phyloP scores from a whole-genome alignment of 2,113 vertebrate species.

The Amazona vittata region DNA sequence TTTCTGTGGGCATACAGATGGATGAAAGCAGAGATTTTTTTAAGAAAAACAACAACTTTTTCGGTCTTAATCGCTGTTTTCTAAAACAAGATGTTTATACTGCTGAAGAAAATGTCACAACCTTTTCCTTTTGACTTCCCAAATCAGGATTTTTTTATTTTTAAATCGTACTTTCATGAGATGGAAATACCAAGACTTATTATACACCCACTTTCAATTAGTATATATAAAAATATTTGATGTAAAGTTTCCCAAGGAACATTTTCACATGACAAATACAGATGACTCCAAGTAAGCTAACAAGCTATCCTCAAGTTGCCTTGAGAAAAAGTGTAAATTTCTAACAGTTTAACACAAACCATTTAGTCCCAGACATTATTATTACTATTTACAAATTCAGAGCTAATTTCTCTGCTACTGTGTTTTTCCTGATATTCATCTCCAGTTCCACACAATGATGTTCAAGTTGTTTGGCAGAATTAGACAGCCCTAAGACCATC shows the following conservation, averaged over 20 bases:
- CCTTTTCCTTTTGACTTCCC: constrained; percentile 59
- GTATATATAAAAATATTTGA: constrained; percentile 53
- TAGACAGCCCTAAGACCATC: neutral
- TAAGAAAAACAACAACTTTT: neutral
- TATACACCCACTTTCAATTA: constrained; percentile 54
- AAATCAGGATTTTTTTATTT: constrained; percentile 51
- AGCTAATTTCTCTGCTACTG: neutral
- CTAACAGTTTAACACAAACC: neutral
- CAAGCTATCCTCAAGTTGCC: constrained; percentile 14
- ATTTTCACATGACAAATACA: constrained; percentile 6
- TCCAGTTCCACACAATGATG: neutral
- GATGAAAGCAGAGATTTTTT: neutral
- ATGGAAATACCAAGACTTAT: constrained; percentile 48
- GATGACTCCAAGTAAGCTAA: constrained; percentile 13
- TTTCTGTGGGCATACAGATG: constrained; percentile 13
- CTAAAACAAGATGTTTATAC: constrained; percentile 34
- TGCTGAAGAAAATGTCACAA: constrained; percentile 50
- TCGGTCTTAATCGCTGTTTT: neutral
- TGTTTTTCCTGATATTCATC: neutral
- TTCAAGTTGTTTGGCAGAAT: neutral
- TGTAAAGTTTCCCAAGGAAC: constrained; percentile 36
- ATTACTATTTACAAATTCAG: neutral
- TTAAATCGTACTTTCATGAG: constrained; percentile 34
- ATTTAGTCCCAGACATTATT: neutral
- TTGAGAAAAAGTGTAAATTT: neutral